A percentile compares a stretch with the other conserved stretches of the same genome.
These are phyloP conservation scores for Panagrolaimus sp. DNA, from an alignment of 1,140 invertebrate genomes.

Conservation along the genomic window DNA sequence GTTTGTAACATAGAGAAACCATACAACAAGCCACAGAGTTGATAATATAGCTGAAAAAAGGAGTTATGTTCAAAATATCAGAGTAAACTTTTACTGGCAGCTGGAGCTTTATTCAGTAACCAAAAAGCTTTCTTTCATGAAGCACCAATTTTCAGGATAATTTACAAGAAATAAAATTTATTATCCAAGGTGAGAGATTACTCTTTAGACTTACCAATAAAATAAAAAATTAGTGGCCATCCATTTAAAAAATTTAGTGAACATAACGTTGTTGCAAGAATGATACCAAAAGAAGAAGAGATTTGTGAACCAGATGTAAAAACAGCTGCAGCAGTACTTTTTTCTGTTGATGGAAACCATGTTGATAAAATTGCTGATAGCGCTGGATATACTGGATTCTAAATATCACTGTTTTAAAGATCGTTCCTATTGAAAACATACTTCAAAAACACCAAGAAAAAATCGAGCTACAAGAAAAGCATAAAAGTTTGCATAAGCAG, in stretches of 20 bases:
- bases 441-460: background rate
- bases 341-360: slow-evolving; percentile 12
- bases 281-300: background rate
- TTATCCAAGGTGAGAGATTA: background rate
- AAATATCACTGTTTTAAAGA: background rate
- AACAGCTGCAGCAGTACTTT: background rate
- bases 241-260: background rate
- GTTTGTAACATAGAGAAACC: background rate
- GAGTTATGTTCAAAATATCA: too few relatives aligned
- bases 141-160: too few relatives aligned
- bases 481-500: background rate
- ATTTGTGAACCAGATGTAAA: slow-evolving; percentile 15
- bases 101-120: too few relatives aligned
- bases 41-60: too few relatives aligned
- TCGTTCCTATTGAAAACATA: background rate
- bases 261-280: background rate
- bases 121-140: too few relatives aligned
- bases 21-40: too few relatives aligned
- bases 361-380: background rate
- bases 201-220: background rate
- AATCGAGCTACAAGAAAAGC: background rate
- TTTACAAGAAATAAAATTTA: background rate
- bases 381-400: background rate
- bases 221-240: slow-evolving; percentile 18
- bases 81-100: too few relatives aligned